phyloP scores from a whole-genome alignment of 2,888 invertebrate genomes.

The Polyommatus iphigenia region DNA sequence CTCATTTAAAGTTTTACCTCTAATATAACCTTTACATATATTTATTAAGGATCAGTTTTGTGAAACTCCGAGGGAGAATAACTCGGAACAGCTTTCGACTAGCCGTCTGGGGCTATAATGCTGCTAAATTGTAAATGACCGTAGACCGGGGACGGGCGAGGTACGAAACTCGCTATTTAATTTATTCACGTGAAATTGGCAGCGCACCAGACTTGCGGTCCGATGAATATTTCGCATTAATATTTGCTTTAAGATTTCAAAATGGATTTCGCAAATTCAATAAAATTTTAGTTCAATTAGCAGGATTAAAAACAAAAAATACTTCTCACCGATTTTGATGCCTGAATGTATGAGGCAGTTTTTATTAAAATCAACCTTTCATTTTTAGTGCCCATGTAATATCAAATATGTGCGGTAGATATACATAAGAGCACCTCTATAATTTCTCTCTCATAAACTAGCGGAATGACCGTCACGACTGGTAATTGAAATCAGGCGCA shows the following conservation, averaged over 20 bases:
- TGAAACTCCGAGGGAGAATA: neutral
- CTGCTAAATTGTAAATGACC: constrained; percentile 69
- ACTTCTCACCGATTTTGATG: neutral
- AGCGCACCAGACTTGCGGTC: constrained; percentile 49
- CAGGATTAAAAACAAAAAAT: neutral
- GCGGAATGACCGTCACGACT: too few relatives aligned
- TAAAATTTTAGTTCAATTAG: neutral
- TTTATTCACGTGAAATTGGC: constrained; percentile 64
- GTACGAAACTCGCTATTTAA: constrained; percentile 57
- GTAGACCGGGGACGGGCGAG: constrained; percentile 62
- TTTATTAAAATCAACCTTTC: neutral
- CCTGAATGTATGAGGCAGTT: neutral
- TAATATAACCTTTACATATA: neutral
- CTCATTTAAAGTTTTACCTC: neutral
- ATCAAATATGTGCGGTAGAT: neutral
- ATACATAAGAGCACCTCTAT: too few relatives aligned
- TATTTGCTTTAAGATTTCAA: constrained; percentile 26
- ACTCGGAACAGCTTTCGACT: neutral
- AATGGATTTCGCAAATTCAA: neutral
- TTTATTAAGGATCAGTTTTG: neutral
- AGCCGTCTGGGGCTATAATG: constrained; percentile 53
- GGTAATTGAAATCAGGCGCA: too few relatives aligned
- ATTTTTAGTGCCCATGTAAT: neutral
- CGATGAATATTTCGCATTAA: constrained; percentile 51
- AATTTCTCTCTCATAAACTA: too few relatives aligned